Base-by-base conservation (phyloP, 2,113 vertebrate species). In the Dinomys branickii region DNA sequence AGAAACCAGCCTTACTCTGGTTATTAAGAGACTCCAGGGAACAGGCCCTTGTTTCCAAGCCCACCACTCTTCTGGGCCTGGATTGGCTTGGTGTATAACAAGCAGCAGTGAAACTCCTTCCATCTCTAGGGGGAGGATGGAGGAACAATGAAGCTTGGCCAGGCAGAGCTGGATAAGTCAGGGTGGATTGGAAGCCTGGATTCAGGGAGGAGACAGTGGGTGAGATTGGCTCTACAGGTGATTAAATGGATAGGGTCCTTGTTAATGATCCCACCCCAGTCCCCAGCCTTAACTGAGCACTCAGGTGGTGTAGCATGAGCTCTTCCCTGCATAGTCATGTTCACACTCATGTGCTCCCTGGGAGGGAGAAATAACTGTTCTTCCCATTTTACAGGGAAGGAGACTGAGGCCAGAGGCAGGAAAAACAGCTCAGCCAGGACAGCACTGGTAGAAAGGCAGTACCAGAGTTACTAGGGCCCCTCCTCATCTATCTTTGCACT, bases 1-100 rank as follows among this genome's bases (percentile, higher is more conserved):
- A 67, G 69, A 30, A 93, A 41, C 69, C 19, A 91, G 67, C n/a
- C 58, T 96, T 94, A 52, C 80, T 93, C 35, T 95, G 75, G 19
- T 87, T 81, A 33, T 67, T 94, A 54, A 85, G 71, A 90, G 50
- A 93, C 35, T 71, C 77, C 61, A 61, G 47, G 38, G 16, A 75
- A 92, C 1, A 41, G 28, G 50, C 30, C 61, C 84, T 94, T 80
- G 59, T 9, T 75, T 95, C 35, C 50, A 75, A 92, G 54, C 71
- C 56, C 7, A 58, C 44, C 52, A 73, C 65, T 86, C 92, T 81
- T 91, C 78, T 83, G 63, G 54, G 88, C 44, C 44, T 85, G 41
- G n/a, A 56, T 80, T 89, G 52, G 9, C 56, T 87, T 17, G 5
- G 44, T 30, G 20, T 67, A 17, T 13, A 38, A 28, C 61, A 92